phyloP scores from a whole-genome alignment of 23 tunicate genomes.

The Ciona savignyi region DNA sequence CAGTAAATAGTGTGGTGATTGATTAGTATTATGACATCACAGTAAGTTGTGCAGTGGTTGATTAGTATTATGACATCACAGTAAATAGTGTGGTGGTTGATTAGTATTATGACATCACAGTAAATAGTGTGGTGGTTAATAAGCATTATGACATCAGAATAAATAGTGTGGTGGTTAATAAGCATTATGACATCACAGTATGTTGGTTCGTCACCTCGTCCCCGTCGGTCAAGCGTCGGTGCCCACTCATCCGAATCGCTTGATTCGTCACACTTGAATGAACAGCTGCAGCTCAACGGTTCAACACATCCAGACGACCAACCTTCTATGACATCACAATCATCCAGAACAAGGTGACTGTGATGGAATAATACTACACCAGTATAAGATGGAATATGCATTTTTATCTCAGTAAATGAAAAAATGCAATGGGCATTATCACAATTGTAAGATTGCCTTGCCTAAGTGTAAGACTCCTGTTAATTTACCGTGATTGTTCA shows the following conservation, averaged over 20 bases:
- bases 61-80: too few relatives aligned
- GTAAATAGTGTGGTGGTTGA: too few relatives aligned
- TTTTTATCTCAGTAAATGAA: background rate
- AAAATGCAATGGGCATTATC: background rate
- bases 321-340: background rate
- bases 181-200: background rate
- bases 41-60: too few relatives aligned
- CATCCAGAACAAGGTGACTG: background rate
- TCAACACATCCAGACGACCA: background rate
- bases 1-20: too few relatives aligned
- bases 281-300: background rate
- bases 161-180: too few relatives aligned
- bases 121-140: too few relatives aligned
- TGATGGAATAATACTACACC: background rate
- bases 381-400: background rate
- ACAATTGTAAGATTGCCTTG: too few relatives aligned
- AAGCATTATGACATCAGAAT: too few relatives aligned
- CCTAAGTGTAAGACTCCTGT: too few relatives aligned
- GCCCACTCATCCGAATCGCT: constrained; percentile 7
- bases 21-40: too few relatives aligned
- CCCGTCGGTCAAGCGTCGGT: constrained; percentile 7
- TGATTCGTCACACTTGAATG: constrained; percentile 1
- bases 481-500: too few relatives aligned
- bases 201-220: background rate
- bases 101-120: too few relatives aligned